phyloP scores from a whole-genome alignment of 2,888 invertebrate species.

The Acrobasis consociella region DNA sequence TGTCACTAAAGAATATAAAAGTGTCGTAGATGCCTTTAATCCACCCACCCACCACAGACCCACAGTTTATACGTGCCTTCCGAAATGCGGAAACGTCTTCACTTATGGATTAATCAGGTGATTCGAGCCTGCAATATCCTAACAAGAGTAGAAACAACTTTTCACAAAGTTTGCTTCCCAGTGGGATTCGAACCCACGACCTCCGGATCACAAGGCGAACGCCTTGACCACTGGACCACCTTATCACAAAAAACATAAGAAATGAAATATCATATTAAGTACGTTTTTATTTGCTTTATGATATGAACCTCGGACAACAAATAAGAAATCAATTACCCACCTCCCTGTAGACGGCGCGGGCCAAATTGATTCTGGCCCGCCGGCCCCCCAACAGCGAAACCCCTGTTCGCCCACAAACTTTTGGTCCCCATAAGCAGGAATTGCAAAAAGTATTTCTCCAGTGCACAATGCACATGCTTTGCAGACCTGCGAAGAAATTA shows the following conservation, averaged over 20 bases:
- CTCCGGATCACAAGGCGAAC: no score
- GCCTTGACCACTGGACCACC: no score
- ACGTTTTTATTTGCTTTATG: conserved; percentile 31
- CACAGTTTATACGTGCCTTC: no score
- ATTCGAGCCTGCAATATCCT: no score
- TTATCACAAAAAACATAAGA: conserved; percentile 7
- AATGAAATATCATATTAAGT: not conserved
- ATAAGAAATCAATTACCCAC: conserved; percentile 56
- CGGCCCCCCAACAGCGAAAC: conserved; percentile 88
- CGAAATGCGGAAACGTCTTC: no score
- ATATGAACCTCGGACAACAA: conserved; percentile 38
- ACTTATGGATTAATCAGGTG: no score
- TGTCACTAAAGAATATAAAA: no score
- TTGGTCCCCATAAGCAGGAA: conserved; percentile 86
- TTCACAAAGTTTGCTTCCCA: no score
- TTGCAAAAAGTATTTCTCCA: conserved; percentile 80
- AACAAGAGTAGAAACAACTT: no score
- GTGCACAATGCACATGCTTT: conserved; percentile 78
- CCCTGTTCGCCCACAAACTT: conserved; percentile 88
- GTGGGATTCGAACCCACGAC: no score
- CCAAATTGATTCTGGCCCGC: conserved; percentile 87
- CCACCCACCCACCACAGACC: no score
- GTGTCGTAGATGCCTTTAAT: no score
- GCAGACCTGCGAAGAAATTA: conserved; percentile 58
- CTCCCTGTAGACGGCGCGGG: conserved; percentile 77